phyloP scores from a whole-genome alignment of 2,797 vertebrate species.

The Malurus splendens region DNA sequence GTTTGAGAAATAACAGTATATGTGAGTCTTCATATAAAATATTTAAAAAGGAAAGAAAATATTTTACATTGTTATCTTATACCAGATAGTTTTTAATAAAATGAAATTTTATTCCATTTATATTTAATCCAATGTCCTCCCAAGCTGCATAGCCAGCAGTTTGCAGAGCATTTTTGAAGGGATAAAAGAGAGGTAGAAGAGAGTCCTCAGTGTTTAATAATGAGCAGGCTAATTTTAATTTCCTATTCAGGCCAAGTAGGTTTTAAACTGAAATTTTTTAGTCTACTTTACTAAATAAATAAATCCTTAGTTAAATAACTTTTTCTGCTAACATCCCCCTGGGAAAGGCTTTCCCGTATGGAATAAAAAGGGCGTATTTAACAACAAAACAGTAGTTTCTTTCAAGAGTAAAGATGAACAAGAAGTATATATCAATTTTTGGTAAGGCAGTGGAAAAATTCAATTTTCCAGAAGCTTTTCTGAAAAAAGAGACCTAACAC shows the following conservation, averaged over 20 bases:
- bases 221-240: neutral
- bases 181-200: neutral
- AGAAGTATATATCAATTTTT: neutral
- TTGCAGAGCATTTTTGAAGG: neutral
- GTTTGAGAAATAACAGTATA: neutral
- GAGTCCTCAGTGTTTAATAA: neutral
- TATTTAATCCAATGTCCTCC: neutral
- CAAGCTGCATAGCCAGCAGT: neutral
- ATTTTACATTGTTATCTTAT: neutral
- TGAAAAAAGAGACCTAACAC: neutral
- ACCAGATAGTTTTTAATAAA: neutral
- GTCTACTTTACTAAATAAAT: neutral
- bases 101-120: neutral
- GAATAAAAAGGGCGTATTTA: neutral
- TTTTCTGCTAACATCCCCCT: rapidly evolving
- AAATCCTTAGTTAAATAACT: neutral
- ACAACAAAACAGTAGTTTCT: neutral
- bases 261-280: neutral
- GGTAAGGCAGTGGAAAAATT: neutral
- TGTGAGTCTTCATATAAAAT: neutral
- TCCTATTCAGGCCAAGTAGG: neutral
- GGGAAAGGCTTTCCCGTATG: neutral
- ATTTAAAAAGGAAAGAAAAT: neutral
- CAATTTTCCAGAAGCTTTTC: neutral
- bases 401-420: neutral